These are phyloP conservation scores for Halichoerus grypus DNA, from an alignment of 2,113 vertebrate species.

Conservation along the genomic window DNA sequence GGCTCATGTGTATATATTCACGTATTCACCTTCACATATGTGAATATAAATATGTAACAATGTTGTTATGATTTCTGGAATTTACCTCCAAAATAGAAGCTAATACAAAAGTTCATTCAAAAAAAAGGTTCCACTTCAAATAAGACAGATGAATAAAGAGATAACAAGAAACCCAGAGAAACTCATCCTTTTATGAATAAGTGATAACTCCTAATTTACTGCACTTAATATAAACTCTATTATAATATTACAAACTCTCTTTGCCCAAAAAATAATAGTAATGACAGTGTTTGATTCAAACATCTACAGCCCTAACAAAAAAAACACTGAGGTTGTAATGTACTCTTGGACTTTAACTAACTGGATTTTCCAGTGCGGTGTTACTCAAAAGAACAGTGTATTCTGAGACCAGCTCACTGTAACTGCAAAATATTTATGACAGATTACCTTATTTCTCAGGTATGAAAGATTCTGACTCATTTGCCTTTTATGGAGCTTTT, in stretches of 20 bases:
- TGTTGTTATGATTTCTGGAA: conserved; percentile 9
- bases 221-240: not conserved
- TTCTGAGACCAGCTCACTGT: not conserved
- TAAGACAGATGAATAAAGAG: conserved; percentile 9
- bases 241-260: not conserved
- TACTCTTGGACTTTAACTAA: not conserved
- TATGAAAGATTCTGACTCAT: not conserved
- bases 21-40: not conserved
- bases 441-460: conserved; percentile 46
- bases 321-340: not conserved
- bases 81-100: not conserved
- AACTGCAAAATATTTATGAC: not conserved
- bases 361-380: not conserved
- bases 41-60: not conserved
- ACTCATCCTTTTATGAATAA: not conserved
- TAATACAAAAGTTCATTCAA: not conserved
- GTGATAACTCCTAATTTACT: not conserved
- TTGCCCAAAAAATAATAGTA: not conserved
- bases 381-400: not conserved
- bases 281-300: not conserved
- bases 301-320: not conserved
- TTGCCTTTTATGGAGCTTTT: conserved; percentile 19
- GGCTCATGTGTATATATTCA: not conserved
- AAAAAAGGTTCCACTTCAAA: conserved; percentile 38
- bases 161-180: conserved; percentile 12